Conservation (phyloP, 2,797 vertebrate species). For the Hypotaenidia okinawae region DNA sequence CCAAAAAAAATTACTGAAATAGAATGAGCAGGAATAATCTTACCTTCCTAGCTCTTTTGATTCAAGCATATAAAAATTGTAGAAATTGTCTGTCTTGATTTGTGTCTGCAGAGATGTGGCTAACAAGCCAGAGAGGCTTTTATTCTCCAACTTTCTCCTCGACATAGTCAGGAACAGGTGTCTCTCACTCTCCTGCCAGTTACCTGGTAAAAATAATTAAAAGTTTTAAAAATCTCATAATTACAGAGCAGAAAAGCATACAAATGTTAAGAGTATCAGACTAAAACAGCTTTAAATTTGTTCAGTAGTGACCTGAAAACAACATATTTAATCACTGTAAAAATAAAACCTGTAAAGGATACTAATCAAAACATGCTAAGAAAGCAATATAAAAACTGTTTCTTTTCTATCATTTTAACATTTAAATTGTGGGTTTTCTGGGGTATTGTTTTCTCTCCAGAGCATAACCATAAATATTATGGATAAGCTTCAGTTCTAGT, state of each 20-base stretch:
- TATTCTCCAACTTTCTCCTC: slow-evolving; percentile 87
- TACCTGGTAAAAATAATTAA: slow-evolving; percentile 27
- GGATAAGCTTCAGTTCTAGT: not conserved
- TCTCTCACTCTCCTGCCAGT: not conserved
- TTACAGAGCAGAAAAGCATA: not conserved
- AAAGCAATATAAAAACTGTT: not conserved
- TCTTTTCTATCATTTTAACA: not conserved
- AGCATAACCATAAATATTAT: not conserved
- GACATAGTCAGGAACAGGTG: slow-evolving; percentile 77
- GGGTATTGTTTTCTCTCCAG: not conserved
- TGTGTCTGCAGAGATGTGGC: slow-evolving; percentile 84
- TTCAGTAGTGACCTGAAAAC: not conserved
- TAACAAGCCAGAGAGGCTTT: slow-evolving; percentile 84
- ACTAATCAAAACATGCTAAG: not conserved
- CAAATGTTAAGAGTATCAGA: not conserved
- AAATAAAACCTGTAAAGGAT: not conserved
- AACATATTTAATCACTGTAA: not conserved
- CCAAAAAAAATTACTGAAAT: not conserved
- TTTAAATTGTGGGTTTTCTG: not conserved
- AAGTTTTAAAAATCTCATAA: not conserved
- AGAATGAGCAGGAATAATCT: slow-evolving; percentile 34
- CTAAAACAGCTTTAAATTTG: not conserved
- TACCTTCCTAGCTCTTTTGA: slow-evolving; percentile 90
- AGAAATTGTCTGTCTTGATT: slow-evolving; percentile 84
- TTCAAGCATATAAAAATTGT: slow-evolving; percentile 84